Evolutionary conservation across 2,888 invertebrate species (phyloP), one percentile per base, ranked within the genome.

Genomic region (Eupelmus urozonus): DNA sequence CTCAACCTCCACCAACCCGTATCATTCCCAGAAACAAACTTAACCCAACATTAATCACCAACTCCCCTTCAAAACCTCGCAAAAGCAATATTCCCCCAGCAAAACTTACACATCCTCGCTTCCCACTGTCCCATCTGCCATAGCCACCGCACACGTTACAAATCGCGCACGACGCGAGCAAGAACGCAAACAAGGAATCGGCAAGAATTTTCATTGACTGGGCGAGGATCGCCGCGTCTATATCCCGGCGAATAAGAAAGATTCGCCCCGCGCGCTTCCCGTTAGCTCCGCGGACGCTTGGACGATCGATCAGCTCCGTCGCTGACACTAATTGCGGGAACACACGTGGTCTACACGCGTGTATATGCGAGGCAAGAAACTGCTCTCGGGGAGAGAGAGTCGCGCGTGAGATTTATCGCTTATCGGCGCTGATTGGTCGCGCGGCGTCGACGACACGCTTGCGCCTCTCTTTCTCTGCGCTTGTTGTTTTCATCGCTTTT

Each of bases 251-350:
- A n/a, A n/a, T n/a, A n/a, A n/a, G n/a, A n/a, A n/a, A n/a, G n/a
- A n/a, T n/a, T n/a, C n/a, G 1, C 18, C 9, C 1, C 18, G 40
- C 18, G 27, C 3, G 55, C 42, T 25, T 55, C 45, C 72, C 63
- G 72, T 72, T 72, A 63, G 34, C 55, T 18, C 27, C 9, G n/a
- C n/a, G n/a, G n/a, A n/a, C n/a, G n/a, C n/a, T n/a, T n/a, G n/a
- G n/a, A n/a, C n/a, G n/a, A n/a, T n/a, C n/a, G n/a, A n/a, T n/a
- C n/a, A n/a, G n/a, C n/a, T n/a, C n/a, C n/a, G n/a, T n/a, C n/a
- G n/a, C n/a, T n/a, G n/a, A n/a, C n/a, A n/a, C n/a, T 87, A 87
- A 87, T 87, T 87, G 86, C 85, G 82, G 84, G 84, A 85, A 86
- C 85, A 86, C 85, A 84, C 85, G 83, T 79, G 84, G 83, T 83